These are phyloP conservation scores for Lypha dubia DNA, from an alignment of 2,888 invertebrate genomes.

Conservation along the genomic window DNA sequence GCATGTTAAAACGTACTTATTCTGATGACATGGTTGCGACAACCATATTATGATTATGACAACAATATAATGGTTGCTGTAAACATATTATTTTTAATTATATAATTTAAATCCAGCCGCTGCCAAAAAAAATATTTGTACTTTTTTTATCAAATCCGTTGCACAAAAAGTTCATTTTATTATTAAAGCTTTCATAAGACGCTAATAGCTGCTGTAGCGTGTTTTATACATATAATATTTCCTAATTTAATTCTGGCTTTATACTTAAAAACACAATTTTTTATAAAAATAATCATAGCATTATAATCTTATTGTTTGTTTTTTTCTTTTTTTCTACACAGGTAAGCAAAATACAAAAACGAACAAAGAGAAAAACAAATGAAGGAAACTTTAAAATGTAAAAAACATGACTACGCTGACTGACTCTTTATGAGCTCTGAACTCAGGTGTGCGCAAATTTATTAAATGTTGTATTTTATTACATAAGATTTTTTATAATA, in stretches of 20 bases:
- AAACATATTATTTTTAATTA: too few species aligned
- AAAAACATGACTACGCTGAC: slow-evolving; percentile 20
- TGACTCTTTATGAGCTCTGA: slow-evolving; percentile 50
- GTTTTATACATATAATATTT: slow-evolving; percentile 21
- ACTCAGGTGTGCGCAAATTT: slow-evolving; percentile 62
- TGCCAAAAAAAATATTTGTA: too few species aligned
- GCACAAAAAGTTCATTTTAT: too few species aligned
- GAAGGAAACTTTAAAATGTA: background rate
- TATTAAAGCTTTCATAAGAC: too few species aligned
- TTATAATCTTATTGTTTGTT: slow-evolving; percentile 52
- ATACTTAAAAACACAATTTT: background rate
- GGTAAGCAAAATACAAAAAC: slow-evolving; percentile 21
- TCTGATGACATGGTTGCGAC: too few species aligned
- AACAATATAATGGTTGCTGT: too few species aligned
- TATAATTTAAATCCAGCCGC: too few species aligned
- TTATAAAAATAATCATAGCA: slow-evolving; percentile 24
- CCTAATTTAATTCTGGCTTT: background rate
- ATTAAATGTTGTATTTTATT: slow-evolving; percentile 46
- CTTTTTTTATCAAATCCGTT: too few species aligned
- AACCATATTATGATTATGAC: too few species aligned
- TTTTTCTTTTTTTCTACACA: slow-evolving; percentile 34
- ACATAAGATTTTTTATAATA: slow-evolving; percentile 49
- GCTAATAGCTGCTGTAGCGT: background rate
- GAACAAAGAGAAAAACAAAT: background rate
- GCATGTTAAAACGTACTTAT: too few species aligned